Percentiles rank a stretch among this genome's conserved stretches.
phyloP scores from a whole-genome alignment of 1,140 invertebrate species.

The Panulirus ornatus region DNA sequence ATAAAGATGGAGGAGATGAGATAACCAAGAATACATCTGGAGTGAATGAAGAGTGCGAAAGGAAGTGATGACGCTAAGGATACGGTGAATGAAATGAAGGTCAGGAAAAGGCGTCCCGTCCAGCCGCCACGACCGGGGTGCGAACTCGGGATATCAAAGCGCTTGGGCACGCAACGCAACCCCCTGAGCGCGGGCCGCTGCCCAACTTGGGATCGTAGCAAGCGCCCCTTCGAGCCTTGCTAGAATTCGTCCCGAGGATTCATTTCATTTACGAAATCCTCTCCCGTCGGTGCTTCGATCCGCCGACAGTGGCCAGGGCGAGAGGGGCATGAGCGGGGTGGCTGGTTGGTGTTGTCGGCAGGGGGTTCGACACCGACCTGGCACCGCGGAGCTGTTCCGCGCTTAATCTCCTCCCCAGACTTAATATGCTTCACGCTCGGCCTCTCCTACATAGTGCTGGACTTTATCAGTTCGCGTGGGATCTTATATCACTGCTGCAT shows the following conservation, averaged over 20 bases:
- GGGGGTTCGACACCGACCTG: neutral
- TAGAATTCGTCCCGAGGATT: neutral
- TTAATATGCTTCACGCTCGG: neutral
- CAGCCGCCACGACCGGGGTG: too few relatives aligned
- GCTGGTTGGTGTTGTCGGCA: neutral
- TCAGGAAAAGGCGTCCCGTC: too few relatives aligned
- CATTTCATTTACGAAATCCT: conserved; percentile 30
- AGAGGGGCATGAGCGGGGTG: neutral
- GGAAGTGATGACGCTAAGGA: neutral
- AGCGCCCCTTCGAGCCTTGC: too few relatives aligned
- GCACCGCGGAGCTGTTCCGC: neutral
- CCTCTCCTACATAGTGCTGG: neutral
- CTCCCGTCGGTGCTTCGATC: conserved; percentile 16
- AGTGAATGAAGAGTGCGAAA: neutral
- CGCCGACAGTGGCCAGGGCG: neutral
- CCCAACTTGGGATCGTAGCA: too few relatives aligned
- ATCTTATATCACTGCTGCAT: conserved; percentile 1
- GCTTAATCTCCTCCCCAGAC: neutral
- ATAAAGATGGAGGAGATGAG: neutral
- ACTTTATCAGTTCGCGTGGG: too few relatives aligned
- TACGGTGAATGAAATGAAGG: neutral
- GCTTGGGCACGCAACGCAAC: neutral
- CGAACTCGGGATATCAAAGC: neutral
- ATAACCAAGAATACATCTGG: neutral
- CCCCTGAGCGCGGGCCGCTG: neutral